Evolutionary conservation across 2,797 vertebrate genomes (phyloP).

Genomic region (Lophura swinhoii): DNA sequence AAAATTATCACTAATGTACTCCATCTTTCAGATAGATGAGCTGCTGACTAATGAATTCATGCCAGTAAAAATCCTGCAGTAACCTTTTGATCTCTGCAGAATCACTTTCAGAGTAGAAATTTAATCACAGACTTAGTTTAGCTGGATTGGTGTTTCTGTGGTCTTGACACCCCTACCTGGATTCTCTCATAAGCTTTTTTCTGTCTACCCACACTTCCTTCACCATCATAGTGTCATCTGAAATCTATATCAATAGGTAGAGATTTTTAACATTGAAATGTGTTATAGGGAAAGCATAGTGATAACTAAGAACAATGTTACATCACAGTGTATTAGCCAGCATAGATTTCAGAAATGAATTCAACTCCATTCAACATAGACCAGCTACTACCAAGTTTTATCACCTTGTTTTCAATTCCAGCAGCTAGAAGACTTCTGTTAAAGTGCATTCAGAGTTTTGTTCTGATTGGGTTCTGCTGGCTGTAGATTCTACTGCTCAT

Average conservation of each 20-base stretch:
- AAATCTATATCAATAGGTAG: too few species aligned
- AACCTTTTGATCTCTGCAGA: neutral
- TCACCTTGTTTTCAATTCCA: neutral
- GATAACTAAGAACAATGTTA: neutral
- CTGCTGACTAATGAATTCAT: neutral
- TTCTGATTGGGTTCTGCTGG: neutral
- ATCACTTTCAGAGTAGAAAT: neutral
- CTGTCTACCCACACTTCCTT: neutral
- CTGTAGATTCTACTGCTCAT: neutral
- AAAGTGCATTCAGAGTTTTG: neutral
- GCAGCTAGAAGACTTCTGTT: neutral
- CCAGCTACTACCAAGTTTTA: neutral
- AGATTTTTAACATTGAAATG: neutral
- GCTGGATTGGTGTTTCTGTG: neutral
- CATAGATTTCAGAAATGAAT: neutral
- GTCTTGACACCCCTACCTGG: neutral
- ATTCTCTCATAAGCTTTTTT: neutral
- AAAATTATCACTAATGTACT: neutral
- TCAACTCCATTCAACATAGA: neutral
- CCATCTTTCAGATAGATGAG: neutral
- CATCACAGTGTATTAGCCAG: neutral
- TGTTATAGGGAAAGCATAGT: neutral
- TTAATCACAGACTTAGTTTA: neutral
- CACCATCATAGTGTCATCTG: too few species aligned
- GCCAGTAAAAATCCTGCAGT: neutral